A percentile compares a stretch with the other conserved stretches of the same genome.
Conservation (phyloP, 2,888 invertebrate genomes). For the Meliscaeva auricollis region DNA sequence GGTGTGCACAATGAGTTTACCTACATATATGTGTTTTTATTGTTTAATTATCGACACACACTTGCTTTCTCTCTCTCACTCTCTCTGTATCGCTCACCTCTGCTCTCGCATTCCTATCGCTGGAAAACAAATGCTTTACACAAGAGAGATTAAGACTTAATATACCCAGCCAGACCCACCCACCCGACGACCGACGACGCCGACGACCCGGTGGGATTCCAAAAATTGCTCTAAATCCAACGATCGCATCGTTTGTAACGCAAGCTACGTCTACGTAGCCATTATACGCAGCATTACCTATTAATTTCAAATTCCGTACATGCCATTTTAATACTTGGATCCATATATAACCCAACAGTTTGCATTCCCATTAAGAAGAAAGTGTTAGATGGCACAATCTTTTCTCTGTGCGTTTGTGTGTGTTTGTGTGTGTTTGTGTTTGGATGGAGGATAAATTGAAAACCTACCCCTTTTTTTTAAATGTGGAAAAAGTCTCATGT, state of each 20-base stretch:
- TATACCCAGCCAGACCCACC: too few relatives aligned
- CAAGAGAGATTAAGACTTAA: background rate
- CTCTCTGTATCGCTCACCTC: too few relatives aligned
- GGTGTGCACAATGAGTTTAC: background rate
- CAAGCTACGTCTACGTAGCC: background rate
- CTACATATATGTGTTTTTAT: background rate
- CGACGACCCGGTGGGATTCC: too few relatives aligned
- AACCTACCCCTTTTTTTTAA: background rate
- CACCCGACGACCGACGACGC: too few relatives aligned
- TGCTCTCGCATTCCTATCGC: too few relatives aligned
- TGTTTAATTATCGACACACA: constrained; percentile 5
- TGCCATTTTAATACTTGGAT: constrained; percentile 35
- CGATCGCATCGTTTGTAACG: background rate
- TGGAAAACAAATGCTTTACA: too few relatives aligned
- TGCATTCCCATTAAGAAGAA: background rate
- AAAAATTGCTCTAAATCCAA: background rate
- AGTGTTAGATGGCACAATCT: background rate
- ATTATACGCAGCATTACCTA: constrained; percentile 9
- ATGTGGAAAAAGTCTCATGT: too few relatives aligned
- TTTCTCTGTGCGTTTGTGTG: background rate
- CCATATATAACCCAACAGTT: constrained; percentile 47
- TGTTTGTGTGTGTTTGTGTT: background rate
- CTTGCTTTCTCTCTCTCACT: background rate
- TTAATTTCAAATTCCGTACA: constrained; percentile 38
- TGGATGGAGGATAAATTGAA: too few relatives aligned